A percentile compares a stretch with the other conserved stretches of the same genome.
phyloP scores from a whole-genome alignment of 2,888 invertebrate species.

The Phaedon cochleariae region DNA sequence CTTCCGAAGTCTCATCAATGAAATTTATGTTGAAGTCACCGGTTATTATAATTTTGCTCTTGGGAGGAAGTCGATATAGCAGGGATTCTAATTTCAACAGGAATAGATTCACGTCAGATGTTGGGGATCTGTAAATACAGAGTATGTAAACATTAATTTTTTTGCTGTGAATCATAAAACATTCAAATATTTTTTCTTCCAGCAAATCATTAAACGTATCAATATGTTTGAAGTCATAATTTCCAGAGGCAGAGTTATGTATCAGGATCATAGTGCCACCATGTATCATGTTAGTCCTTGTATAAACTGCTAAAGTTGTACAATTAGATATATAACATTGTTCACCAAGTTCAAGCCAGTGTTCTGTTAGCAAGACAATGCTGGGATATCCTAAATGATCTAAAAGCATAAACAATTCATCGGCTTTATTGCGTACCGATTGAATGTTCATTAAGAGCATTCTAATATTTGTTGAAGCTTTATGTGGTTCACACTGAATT shows the following conservation, averaged over 20 bases:
- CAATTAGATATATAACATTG: neutral
- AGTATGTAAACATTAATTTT: conserved; percentile 3
- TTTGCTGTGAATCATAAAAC: conserved; percentile 1
- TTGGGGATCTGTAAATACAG: conserved; percentile 4
- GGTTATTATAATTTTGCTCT: neutral
- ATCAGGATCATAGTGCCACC: neutral
- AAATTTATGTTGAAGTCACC: conserved; percentile 9
- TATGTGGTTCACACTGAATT: too few species aligned
- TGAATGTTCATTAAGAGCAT: too few species aligned
- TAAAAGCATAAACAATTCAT: neutral
- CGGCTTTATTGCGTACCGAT: too few species aligned
- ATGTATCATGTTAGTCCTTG: neutral
- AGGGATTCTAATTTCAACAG: conserved; percentile 5
- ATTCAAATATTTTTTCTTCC: conserved; percentile 5
- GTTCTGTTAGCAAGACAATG: neutral
- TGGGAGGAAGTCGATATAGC: conserved; percentile 3
- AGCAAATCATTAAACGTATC: neutral
- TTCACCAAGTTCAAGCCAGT: neutral
- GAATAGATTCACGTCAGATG: neutral
- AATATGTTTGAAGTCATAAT: conserved; percentile 2
- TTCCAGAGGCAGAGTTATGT: neutral
- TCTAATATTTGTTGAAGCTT: too few species aligned
- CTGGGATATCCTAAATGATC: neutral
- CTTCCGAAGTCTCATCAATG: neutral
- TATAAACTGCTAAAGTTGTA: too few species aligned